Evolutionary conservation across 2,888 invertebrate genomes (phyloP).

Genomic region (Aleiodes alternator): DNA sequence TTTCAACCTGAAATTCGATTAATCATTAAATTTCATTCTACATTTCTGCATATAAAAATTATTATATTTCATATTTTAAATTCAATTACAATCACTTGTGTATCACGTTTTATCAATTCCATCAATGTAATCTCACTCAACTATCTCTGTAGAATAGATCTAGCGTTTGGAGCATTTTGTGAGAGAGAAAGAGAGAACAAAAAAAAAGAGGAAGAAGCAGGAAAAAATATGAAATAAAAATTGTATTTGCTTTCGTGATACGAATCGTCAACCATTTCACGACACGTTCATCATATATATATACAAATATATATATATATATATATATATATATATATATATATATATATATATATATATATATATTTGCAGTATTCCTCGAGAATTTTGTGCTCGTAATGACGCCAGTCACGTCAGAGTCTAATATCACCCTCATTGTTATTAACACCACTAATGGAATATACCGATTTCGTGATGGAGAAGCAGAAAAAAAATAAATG

Average conservation of each 20-base stretch:
- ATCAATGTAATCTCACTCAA: background rate
- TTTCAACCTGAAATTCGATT: constrained; percentile 84
- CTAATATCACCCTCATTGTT: constrained; percentile 22
- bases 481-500: constrained; percentile 26
- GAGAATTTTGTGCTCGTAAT: constrained; percentile 38
- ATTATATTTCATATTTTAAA: background rate
- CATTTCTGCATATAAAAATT: background rate
- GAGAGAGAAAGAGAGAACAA: no score
- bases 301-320: no score
- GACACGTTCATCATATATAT: background rate
- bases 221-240: constrained; percentile 26
- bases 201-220: no score
- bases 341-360: background rate
- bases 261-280: constrained; percentile 25
- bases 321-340: background rate
- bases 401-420: constrained; percentile 23
- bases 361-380: background rate
- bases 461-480: constrained; percentile 29
- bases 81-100: constrained; percentile 5
- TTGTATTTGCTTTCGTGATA: constrained; percentile 23
- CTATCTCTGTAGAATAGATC: background rate
- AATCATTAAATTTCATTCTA: background rate
- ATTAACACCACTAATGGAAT: constrained; percentile 43
- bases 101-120: constrained; percentile 10
- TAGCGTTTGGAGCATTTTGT: no score